phyloP scores from a whole-genome alignment of 2,113 vertebrate species.

The Donacobius atricapilla region DNA sequence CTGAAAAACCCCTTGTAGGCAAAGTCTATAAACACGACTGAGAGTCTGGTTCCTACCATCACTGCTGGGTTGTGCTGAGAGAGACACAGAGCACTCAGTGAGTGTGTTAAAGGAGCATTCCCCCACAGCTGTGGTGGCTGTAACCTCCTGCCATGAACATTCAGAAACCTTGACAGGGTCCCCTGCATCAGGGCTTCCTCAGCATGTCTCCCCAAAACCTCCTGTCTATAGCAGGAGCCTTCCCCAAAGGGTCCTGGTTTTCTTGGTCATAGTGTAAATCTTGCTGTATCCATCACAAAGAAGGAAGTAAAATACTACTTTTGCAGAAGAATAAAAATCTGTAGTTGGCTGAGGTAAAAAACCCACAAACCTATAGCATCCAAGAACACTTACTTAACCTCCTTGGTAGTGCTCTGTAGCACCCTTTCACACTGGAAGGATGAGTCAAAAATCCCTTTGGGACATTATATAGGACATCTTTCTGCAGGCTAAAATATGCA shows the following conservation, averaged over 20 bases:
- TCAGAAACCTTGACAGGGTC: neutral
- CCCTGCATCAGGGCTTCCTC: neutral
- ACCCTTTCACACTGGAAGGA: neutral
- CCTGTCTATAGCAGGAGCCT: neutral
- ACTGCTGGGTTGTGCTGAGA: accelerated
- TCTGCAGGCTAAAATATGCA: neutral
- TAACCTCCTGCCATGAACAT: neutral
- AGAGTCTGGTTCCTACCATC: neutral
- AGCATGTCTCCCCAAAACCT: neutral
- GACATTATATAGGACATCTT: neutral
- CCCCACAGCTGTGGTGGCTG: neutral
- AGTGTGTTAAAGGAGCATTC: neutral
- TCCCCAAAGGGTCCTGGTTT: neutral
- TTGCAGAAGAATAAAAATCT: neutral
- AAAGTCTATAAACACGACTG: neutral
- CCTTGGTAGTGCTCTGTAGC: neutral
- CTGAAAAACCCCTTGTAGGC: neutral
- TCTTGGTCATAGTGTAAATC: neutral
- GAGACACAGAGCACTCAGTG: neutral
- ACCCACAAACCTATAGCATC: neutral
- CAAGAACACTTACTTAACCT: neutral
- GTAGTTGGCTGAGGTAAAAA: neutral
- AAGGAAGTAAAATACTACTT: neutral
- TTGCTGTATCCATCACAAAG: neutral
- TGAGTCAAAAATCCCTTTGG: neutral